Evolutionary conservation across 1,140 invertebrate genomes (phyloP).

Genomic region (Camponotus pennsylvanicus): DNA sequence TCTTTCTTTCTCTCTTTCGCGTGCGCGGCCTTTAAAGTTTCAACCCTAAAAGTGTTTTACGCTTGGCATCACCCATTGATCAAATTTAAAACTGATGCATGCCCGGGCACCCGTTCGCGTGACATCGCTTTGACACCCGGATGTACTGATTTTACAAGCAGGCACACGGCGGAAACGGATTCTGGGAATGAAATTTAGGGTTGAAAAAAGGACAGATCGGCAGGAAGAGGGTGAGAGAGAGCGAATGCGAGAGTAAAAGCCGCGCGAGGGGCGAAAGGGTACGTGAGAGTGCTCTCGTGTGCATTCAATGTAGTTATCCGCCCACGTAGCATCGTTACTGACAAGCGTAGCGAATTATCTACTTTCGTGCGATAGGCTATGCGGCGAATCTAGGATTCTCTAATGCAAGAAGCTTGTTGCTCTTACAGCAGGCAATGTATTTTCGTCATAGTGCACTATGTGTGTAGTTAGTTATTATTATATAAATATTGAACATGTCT

Average conservation of each 20-base stretch:
- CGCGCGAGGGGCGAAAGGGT: slow-evolving; percentile 54
- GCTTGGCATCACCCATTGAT: slow-evolving; percentile 85
- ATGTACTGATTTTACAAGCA: slow-evolving; percentile 86
- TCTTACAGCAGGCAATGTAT: neutral
- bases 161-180: slow-evolving; percentile 85
- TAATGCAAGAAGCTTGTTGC: slow-evolving; percentile 55
- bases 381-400: slow-evolving; percentile 38
- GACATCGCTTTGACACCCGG: slow-evolving; percentile 86
- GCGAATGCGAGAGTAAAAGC: slow-evolving; percentile 55
- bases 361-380: slow-evolving; percentile 51
- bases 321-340: slow-evolving; percentile 45
- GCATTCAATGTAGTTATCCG: slow-evolving; percentile 56
- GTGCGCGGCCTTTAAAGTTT: slow-evolving; percentile 82
- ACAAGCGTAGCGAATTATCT: slow-evolving; percentile 72
- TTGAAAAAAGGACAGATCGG: slow-evolving; percentile 68
- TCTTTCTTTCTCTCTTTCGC: slow-evolving; percentile 63
- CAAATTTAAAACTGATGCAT: slow-evolving; percentile 85
- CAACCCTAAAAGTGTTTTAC: slow-evolving; percentile 87
- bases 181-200: slow-evolving; percentile 85
- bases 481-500: neutral
- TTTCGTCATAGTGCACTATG: neutral
- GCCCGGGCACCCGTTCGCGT: slow-evolving; percentile 73
- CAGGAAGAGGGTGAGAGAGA: slow-evolving; percentile 33
- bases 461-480: neutral
- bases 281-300: slow-evolving; percentile 38